Conservation (phyloP, 2,888 invertebrate genomes). For the Brachylomia viminalis region DNA sequence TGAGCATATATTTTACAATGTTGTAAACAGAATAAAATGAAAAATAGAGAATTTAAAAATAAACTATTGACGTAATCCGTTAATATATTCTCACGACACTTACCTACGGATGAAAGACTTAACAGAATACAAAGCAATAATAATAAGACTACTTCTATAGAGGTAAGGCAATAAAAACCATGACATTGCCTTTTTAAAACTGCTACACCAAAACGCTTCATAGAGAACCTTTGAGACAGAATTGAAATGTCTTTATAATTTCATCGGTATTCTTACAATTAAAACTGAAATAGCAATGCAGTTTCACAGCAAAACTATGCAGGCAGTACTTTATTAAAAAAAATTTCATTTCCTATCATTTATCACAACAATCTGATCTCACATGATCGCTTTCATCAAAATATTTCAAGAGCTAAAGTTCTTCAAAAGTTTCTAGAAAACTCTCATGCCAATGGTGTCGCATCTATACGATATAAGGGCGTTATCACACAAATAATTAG, state of each 20-base stretch:
- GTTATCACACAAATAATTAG: constrained; percentile 70
- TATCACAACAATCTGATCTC: constrained; percentile 3
- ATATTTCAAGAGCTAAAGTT: constrained; percentile 23
- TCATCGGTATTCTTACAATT: neutral
- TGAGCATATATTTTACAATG: too few species aligned
- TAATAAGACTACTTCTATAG: too few species aligned
- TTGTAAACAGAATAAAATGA: too few species aligned
- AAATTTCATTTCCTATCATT: constrained; percentile 1
- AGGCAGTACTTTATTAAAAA: neutral
- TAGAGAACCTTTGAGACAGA: neutral
- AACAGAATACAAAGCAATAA: too few species aligned
- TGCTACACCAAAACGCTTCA: neutral
- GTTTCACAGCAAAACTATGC: neutral
- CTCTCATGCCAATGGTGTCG: constrained; percentile 15
- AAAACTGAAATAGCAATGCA: neutral
- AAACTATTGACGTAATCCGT: too few species aligned
- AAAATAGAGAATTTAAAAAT: too few species aligned
- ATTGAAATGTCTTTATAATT: neutral
- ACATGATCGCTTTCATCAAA: constrained; percentile 35
- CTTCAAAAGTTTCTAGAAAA: constrained; percentile 1
- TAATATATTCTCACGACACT: too few species aligned
- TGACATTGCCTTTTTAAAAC: neutral
- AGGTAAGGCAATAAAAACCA: neutral
- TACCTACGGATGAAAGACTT: too few species aligned
- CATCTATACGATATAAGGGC: constrained; percentile 53